Evolutionary conservation across 2,888 invertebrate species (phyloP), one percentile per base, ranked within the genome.

Genomic region (Pachydiplax longipennis): DNA sequence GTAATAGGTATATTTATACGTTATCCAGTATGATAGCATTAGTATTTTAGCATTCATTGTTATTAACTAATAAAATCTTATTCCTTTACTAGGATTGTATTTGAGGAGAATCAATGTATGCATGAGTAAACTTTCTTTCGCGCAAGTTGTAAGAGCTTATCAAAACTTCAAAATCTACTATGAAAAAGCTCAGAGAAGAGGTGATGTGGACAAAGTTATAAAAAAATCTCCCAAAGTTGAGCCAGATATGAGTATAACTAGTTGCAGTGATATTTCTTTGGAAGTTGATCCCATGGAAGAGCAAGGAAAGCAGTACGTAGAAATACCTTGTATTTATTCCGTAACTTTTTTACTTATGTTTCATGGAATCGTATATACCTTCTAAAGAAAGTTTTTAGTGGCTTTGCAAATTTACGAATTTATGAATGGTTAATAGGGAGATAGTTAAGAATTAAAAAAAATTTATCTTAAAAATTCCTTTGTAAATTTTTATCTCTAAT

Each of bases 41-140:
- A 58, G 65, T 44, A n/a, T 91, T 73, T 91, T 91, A n/a, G 80
- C 61, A 90, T 91, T 92, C 82, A 81, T 91, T 10, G 90, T 92
- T 37, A 91, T 92, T 53, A 92, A 94, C 18, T 80, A 93, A 93
- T 93, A 93, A 92, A n/a, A 93, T 93, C 92, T 93, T 93, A 31
- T 22, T 48, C 53, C 81, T 91, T 93, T 95, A 94, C 93, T 95
- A 95, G 98, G 98, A 53, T 95, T 98, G 92, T 98, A 97, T 94
- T 95, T 98, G 91, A 95, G 98, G 91, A 95, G 98, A 93, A 96
- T 98, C 93, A 95, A 97, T 92, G 95, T 98, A 0, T 96, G 97
- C 92, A 96, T 98, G 93, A 97, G 98, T 93, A 97, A 97, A 93
- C 94, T 98, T 92, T 96, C 97, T 25, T 98, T 98, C 94, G 96